phyloP scores from a whole-genome alignment of 2,113 vertebrate species.

The Antennarius striatus region DNA sequence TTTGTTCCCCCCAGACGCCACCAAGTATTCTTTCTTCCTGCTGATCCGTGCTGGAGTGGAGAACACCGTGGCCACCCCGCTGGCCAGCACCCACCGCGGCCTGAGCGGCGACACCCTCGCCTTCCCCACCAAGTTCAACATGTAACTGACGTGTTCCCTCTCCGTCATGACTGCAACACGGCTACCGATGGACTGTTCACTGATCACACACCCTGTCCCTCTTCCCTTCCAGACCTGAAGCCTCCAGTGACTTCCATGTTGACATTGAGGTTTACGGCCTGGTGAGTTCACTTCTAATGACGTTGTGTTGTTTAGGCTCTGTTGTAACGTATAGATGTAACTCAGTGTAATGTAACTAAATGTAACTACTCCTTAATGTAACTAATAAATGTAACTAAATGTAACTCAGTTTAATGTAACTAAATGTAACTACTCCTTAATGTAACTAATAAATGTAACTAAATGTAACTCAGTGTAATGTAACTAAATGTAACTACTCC shows the following conservation, averaged over 20 bases:
- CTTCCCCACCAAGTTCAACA: constrained; percentile 87
- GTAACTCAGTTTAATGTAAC: too few species aligned
- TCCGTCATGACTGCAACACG: neutral
- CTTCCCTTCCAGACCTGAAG: constrained; percentile 81
- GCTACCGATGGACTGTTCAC: too few species aligned
- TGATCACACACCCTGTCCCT: neutral
- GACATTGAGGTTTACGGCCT: constrained; percentile 90
- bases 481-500: too few species aligned
- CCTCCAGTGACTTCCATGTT: constrained; percentile 91
- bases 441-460: too few species aligned
- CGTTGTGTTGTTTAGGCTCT: too few species aligned
- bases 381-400: too few species aligned
- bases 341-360: too few species aligned
- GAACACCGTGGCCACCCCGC: constrained; percentile 88
- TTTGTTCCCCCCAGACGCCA: constrained; percentile 78
- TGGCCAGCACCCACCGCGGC: constrained; percentile 84
- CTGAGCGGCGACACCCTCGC: constrained; percentile 91
- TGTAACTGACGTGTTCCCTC: constrained; percentile 79
- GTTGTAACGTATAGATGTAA: too few species aligned
- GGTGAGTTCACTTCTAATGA: constrained; percentile 76
- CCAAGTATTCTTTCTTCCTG: constrained; percentile 90
- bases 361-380: too few species aligned
- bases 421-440: too few species aligned
- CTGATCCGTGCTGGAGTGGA: constrained; percentile 89
- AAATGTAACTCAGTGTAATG: too few species aligned